A percentile compares a stretch with the other conserved stretches of the same genome.
Evolutionary conservation across 2,888 invertebrate species (phyloP).

Genomic region (Conus canariensis): DNA sequence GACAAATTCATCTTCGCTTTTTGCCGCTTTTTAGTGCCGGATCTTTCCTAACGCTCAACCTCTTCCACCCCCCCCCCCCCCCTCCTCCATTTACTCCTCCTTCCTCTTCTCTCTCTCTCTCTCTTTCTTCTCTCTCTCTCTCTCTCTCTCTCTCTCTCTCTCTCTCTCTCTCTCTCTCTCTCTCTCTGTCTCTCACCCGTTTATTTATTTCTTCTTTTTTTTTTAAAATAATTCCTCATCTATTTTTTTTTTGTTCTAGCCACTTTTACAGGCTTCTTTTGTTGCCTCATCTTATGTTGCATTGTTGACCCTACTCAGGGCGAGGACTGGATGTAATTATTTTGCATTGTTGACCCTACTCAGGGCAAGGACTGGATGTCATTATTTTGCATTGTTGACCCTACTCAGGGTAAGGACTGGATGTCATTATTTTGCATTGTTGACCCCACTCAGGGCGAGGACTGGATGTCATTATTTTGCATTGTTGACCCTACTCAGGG

Average conservation of each 20-base stretch:
- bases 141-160: background rate
- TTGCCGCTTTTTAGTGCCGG: background rate
- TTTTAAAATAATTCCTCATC: background rate
- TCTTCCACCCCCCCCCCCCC: background rate
- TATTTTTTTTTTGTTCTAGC: background rate
- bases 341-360: too few relatives aligned
- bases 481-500: too few relatives aligned
- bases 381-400: too few relatives aligned
- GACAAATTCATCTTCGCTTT: slow-evolving; percentile 6
- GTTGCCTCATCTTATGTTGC: background rate
- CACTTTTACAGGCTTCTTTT: background rate
- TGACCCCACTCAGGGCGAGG: too few relatives aligned
- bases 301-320: too few relatives aligned
- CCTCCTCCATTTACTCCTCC: background rate
- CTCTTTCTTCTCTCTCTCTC: background rate
- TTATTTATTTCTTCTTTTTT: background rate
- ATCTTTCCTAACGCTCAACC: background rate
- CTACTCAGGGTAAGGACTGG: too few relatives aligned
- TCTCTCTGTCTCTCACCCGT: background rate
- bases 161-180: background rate
- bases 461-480: too few relatives aligned
- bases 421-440: too few relatives aligned
- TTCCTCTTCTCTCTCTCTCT: background rate
- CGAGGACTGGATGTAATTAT: too few relatives aligned
- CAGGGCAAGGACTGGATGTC: too few relatives aligned